Evolutionary conservation across 1,140 invertebrate species (phyloP).

Genomic region (Physella acuta): DNA sequence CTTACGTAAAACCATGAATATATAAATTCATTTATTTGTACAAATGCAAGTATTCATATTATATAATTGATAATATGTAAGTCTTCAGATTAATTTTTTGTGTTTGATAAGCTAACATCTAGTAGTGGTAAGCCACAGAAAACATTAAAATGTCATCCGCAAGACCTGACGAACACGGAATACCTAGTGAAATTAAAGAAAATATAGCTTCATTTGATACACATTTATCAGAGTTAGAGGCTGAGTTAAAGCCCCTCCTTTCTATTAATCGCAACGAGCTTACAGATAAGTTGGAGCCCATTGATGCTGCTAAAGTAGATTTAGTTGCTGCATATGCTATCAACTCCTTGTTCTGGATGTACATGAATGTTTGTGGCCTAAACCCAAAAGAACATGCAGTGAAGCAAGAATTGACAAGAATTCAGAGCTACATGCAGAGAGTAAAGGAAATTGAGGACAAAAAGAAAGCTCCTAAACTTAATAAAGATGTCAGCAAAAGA

Average conservation of each 20-base stretch:
- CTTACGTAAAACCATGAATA: no score
- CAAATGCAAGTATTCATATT: no score
- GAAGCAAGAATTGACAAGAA: slow-evolving; percentile 54
- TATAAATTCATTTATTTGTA: no score
- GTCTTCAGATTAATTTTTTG: no score
- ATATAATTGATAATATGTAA: no score
- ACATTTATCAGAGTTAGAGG: slow-evolving; percentile 41
- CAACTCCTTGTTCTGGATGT: slow-evolving; percentile 56
- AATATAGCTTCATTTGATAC: slow-evolving; percentile 42
- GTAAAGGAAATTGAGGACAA: slow-evolving; percentile 54
- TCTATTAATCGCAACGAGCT: slow-evolving; percentile 36
- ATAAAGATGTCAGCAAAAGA: slow-evolving; percentile 46
- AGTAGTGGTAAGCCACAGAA: no score
- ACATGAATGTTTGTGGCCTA: slow-evolving; percentile 52
- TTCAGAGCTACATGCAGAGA: slow-evolving; percentile 53
- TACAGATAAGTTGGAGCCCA: slow-evolving; percentile 38
- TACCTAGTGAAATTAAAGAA: slow-evolving; percentile 45
- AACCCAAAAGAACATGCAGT: slow-evolving; percentile 55
- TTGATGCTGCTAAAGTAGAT: slow-evolving; percentile 52
- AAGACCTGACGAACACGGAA: background rate
- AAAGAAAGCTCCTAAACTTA: slow-evolving; percentile 50
- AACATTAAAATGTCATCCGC: background rate
- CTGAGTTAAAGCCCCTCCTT: slow-evolving; percentile 36
- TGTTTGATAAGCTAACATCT: no score
- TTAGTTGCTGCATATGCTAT: slow-evolving; percentile 51